Conservation (phyloP, 2,888 invertebrate genomes). For the Nemotelus nigrinus region DNA sequence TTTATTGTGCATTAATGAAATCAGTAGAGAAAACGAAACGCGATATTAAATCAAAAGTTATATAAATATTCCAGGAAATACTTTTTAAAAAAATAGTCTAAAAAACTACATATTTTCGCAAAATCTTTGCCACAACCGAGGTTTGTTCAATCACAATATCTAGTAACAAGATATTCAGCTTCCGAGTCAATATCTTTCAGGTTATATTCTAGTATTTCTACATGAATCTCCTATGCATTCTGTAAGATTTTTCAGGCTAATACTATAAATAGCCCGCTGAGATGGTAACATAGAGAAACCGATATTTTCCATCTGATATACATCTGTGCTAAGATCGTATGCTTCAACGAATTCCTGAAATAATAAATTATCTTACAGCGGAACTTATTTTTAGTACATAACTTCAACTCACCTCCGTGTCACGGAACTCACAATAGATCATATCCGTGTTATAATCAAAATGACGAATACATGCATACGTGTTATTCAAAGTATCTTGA, state of each 20-base stretch:
- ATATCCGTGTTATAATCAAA: constrained; percentile 65
- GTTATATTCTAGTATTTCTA: constrained; percentile 44
- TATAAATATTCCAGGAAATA: no score
- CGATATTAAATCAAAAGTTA: no score
- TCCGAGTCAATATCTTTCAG: background rate
- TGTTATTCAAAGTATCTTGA: constrained; percentile 85
- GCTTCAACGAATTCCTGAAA: constrained; percentile 77
- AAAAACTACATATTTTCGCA: no score
- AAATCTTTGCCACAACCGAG: no score
- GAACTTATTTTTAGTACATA: background rate
- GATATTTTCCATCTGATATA: constrained; percentile 77
- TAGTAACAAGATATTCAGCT: no score
- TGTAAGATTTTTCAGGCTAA: constrained; percentile 59
- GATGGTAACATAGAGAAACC: constrained; percentile 67
- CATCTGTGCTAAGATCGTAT: constrained; percentile 78
- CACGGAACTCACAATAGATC: constrained; percentile 66
- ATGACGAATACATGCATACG: constrained; percentile 80
- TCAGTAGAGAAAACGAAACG: no score
- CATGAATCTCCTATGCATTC: constrained; percentile 60
- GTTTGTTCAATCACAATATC: no score
- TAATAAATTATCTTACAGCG: constrained; percentile 42
- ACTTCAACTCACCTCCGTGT: constrained; percentile 62
- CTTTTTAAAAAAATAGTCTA: no score
- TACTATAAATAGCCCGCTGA: constrained; percentile 67
- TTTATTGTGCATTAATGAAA: no score